Evolutionary conservation across 2,113 vertebrate species (phyloP).

Genomic region (Saiga tatarica): DNA sequence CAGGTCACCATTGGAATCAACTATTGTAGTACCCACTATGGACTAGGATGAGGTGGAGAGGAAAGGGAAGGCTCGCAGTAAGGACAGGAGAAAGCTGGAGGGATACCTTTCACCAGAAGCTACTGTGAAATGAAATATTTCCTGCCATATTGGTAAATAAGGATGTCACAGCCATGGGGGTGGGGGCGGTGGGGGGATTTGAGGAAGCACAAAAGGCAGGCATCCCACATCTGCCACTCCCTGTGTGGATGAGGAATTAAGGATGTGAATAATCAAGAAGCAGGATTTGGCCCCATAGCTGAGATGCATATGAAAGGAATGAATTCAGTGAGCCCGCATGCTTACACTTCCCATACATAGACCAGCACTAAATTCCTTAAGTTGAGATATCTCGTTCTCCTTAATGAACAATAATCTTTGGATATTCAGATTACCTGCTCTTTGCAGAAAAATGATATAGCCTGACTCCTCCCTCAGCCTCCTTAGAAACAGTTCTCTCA

Average conservation of each 20-base stretch:
- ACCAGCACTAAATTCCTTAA: neutral
- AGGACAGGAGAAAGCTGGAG: neutral
- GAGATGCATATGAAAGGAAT: neutral
- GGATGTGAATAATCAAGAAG: neutral
- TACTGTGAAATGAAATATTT: neutral
- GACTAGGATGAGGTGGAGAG: neutral
- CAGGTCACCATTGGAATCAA: neutral
- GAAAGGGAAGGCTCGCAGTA: neutral
- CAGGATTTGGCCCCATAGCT: neutral
- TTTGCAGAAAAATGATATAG: neutral
- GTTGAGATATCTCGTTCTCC: neutral
- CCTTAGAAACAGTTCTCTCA: neutral
- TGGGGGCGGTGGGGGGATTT: fast-evolving
- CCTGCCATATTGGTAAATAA: neutral
- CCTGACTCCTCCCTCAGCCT: neutral
- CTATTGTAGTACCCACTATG: fast-evolving
- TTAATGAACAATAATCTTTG: neutral
- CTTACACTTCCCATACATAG: neutral
- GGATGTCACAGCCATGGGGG: neutral
- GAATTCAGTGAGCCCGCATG: neutral
- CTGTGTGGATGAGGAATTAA: neutral
- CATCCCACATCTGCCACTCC: neutral
- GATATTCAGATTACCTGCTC: neutral
- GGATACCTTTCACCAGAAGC: neutral
- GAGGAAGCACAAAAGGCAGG: neutral